These are phyloP conservation scores for Argopecten irradians DNA, from an alignment of 1,140 invertebrate genomes.

Conservation along the genomic window DNA sequence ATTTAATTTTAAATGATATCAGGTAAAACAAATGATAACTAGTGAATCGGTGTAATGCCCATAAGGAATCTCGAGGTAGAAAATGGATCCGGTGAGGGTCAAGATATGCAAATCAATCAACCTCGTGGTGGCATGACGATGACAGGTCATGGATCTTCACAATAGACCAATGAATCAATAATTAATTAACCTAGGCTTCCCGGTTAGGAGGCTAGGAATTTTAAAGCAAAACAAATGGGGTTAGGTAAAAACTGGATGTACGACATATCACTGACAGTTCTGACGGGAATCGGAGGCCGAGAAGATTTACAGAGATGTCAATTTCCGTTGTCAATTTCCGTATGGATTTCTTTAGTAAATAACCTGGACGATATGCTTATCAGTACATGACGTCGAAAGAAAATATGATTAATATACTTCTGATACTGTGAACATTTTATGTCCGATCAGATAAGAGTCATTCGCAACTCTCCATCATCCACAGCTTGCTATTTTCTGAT, in stretches of 20 bases:
- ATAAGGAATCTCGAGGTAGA: too few species aligned
- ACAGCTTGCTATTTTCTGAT: not conserved
- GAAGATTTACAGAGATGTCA: not conserved
- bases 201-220: not conserved
- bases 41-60: too few species aligned
- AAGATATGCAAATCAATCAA: not conserved
- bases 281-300: not conserved
- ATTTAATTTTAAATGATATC: too few species aligned
- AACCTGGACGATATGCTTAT: not conserved
- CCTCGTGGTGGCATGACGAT: not conserved
- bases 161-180: slow-evolving; percentile 18
- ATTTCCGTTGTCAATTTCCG: slow-evolving; percentile 1
- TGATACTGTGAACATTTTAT: not conserved
- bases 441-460: not conserved
- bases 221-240: not conserved
- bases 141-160: not conserved
- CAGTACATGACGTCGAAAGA: not conserved
- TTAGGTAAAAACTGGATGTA: not conserved
- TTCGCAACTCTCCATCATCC: too few species aligned
- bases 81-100: not conserved
- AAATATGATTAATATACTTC: not conserved
- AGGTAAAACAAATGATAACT: too few species aligned
- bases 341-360: not conserved
- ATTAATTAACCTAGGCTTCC: not conserved
- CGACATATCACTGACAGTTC: not conserved